Percentiles rank a stretch among this genome's conserved stretches.
phyloP scores from a whole-genome alignment of 2,888 invertebrate genomes.

The Ophion ellenae region DNA sequence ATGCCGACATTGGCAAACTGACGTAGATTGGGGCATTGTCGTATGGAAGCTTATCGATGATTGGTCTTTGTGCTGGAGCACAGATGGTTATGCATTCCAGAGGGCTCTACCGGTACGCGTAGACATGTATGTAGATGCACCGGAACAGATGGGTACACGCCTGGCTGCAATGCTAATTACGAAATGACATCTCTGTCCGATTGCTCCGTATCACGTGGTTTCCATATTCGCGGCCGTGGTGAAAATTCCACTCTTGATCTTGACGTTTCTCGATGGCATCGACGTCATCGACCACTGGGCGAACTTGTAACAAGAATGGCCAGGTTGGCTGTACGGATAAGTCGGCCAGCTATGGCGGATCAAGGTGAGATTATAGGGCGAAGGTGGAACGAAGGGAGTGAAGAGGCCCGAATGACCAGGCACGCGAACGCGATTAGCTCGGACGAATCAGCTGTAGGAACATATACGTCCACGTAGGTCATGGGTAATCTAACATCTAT shows the following conservation, averaged over 20 bases:
- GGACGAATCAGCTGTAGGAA: constrained; percentile 23
- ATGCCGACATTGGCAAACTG: background rate
- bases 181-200: constrained; percentile 59
- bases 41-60: constrained; percentile 17
- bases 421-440: constrained; percentile 60
- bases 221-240: background rate
- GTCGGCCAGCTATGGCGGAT: constrained; percentile 54
- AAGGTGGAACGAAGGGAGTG: constrained; percentile 2
- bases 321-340: constrained; percentile 48
- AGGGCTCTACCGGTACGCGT: background rate
- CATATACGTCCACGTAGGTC: constrained; percentile 36
- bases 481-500: constrained; percentile 48
- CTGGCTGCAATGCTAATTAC: constrained; percentile 64
- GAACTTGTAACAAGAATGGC: constrained; percentile 35
- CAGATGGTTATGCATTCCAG: constrained; percentile 55
- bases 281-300: constrained; percentile 3
- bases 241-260: constrained; percentile 2
- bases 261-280: background rate
- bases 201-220: constrained; percentile 33
- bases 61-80: constrained; percentile 34
- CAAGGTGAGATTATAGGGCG: constrained; percentile 55
- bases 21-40: constrained; percentile 38
- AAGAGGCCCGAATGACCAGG: constrained; percentile 50
- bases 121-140: background rate
- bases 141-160: constrained; percentile 39